These are phyloP conservation scores for Pomacea canaliculata DNA, from an alignment of 2,888 invertebrate species.

Conservation along the genomic window DNA sequence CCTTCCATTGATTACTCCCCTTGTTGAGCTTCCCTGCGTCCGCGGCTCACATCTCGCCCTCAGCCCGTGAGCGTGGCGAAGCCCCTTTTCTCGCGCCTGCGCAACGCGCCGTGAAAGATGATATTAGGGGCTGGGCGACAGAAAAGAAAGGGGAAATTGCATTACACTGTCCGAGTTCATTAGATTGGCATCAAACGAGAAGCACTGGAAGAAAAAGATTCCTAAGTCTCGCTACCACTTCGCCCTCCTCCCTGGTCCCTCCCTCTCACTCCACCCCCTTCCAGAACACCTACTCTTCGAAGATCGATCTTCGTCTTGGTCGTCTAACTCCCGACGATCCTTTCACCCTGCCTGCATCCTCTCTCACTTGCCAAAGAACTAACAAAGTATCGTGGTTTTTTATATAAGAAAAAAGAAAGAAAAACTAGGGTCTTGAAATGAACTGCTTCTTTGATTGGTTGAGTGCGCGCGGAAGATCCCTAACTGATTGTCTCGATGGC, in stretches of 20 bases:
- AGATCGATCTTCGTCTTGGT: too few relatives aligned
- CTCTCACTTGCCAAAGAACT: too few relatives aligned
- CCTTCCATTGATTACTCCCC: slow-evolving; percentile 22
- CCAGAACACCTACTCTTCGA: too few relatives aligned
- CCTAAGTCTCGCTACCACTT: too few relatives aligned
- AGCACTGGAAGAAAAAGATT: neutral
- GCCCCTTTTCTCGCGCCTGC: slow-evolving; percentile 2
- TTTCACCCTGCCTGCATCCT: too few relatives aligned
- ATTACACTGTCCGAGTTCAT: slow-evolving; percentile 31
- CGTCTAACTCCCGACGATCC: too few relatives aligned
- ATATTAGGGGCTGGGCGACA: slow-evolving; percentile 24
- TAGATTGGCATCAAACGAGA: slow-evolving; percentile 25
- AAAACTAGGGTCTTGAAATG: too few relatives aligned
- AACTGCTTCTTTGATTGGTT: too few relatives aligned
- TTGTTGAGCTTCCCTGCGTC: slow-evolving; percentile 10
- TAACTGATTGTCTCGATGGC: too few relatives aligned
- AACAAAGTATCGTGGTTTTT: too few relatives aligned
- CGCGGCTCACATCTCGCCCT: neutral
- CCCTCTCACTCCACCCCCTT: neutral
- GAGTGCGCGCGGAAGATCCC: too few relatives aligned
- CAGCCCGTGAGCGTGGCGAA: slow-evolving; percentile 15
- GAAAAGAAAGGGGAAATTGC: slow-evolving; percentile 34
- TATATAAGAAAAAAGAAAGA: too few relatives aligned
- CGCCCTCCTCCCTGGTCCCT: neutral
- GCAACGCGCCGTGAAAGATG: slow-evolving; percentile 29